A percentile compares a stretch with the other conserved stretches of the same genome.
These are phyloP conservation scores for Gallinago undulata DNA, from an alignment of 2,113 vertebrate species.

Conservation along the genomic window DNA sequence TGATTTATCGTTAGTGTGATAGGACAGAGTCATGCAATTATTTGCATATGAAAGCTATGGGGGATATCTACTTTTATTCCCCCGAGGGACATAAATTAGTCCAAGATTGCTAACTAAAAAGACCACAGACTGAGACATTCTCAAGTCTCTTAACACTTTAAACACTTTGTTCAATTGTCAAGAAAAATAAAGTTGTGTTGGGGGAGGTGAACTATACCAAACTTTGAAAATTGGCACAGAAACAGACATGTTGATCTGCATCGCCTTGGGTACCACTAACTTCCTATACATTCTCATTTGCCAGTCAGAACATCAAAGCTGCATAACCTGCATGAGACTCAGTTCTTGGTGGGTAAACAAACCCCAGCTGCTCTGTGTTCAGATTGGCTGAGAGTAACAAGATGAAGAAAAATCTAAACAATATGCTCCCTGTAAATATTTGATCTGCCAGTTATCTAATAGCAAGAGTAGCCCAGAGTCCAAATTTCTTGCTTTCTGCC, in stretches of 20 bases:
- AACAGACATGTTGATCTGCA: not conserved
- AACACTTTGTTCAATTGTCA: not conserved
- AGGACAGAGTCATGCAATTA: not conserved
- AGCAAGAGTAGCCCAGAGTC: constrained; percentile 44
- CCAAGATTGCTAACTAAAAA: not conserved
- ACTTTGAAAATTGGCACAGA: not conserved
- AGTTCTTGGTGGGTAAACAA: constrained; percentile 45
- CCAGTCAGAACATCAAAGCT: constrained; percentile 25
- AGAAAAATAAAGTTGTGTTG: not conserved
- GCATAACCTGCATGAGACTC: constrained; percentile 47
- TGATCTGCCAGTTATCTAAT: constrained; percentile 66
- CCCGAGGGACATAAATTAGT: not conserved
- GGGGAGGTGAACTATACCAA: not conserved
- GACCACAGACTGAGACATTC: not conserved
- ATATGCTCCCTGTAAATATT: constrained; percentile 71
- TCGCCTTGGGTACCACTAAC: not conserved
- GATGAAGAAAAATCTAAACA: constrained; percentile 66
- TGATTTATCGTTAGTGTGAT: constrained; percentile 20
- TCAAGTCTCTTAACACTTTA: not conserved
- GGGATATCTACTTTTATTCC: constrained; percentile 12
- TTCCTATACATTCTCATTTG: constrained; percentile 1
- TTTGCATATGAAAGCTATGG: constrained; percentile 5
- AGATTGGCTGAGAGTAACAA: constrained; percentile 48
- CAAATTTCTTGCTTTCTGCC: constrained; percentile 46
- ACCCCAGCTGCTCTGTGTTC: constrained; percentile 49